phyloP scores from a whole-genome alignment of 2,113 vertebrate species.

The Protomyctophum bolini region DNA sequence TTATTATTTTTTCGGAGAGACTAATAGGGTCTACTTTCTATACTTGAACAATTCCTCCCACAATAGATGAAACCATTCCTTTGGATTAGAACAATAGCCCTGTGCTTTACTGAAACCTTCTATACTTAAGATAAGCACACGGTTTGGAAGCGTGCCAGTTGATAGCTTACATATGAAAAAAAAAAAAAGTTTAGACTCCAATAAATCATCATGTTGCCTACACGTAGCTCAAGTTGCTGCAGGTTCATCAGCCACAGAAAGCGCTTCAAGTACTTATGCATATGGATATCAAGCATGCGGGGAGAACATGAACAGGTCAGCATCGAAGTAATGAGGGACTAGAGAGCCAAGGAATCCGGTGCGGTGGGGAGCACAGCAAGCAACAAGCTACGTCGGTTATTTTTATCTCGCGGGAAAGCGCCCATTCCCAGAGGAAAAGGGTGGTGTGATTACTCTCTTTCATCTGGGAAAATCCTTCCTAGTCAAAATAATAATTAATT shows the following conservation, averaged over 20 bases:
- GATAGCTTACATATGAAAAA: conserved; percentile 17
- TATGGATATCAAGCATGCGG: conserved; percentile 69
- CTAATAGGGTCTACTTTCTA: too few species aligned
- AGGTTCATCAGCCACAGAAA: conserved; percentile 30
- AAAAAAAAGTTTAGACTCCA: not conserved
- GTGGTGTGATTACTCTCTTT: conserved; percentile 80
- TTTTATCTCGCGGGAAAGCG: conserved; percentile 81
- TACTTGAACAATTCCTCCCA: not conserved
- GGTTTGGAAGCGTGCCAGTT: conserved; percentile 1
- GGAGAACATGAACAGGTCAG: conserved; percentile 73
- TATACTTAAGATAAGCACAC: too few species aligned
- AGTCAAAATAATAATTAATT: conserved; percentile 88
- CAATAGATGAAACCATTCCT: too few species aligned
- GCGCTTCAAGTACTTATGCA: conserved; percentile 44
- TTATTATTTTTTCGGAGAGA: too few species aligned
- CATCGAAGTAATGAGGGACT: conserved; percentile 79
- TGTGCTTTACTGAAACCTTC: too few species aligned
- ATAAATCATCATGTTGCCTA: conserved; percentile 40
- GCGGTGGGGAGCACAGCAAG: conserved; percentile 60
- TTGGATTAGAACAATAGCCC: too few species aligned
- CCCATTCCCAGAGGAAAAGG: conserved; percentile 86
- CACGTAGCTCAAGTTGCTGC: conserved; percentile 10
- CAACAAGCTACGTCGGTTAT: conserved; percentile 74
- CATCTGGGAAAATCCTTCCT: conserved; percentile 79
- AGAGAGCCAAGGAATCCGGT: conserved; percentile 72